A percentile compares a stretch with the other conserved stretches of the same genome.
phyloP scores from a whole-genome alignment of 1,140 invertebrate genomes.

The Drosophila funebris region DNA sequence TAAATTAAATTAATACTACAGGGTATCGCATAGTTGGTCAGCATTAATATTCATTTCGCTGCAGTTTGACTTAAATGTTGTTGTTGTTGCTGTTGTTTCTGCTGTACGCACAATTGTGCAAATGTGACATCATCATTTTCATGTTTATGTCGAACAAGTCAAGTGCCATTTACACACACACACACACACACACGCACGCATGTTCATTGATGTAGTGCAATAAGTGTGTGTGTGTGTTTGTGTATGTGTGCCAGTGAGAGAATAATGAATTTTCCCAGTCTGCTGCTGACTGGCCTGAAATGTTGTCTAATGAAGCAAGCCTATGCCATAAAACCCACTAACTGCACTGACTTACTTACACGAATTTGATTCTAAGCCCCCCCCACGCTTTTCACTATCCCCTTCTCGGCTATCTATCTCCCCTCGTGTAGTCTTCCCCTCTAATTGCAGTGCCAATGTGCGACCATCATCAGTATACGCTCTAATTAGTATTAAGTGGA shows the following conservation, averaged over 20 bases:
- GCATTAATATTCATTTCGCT: background rate
- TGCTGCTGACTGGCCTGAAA: slow-evolving; percentile 75
- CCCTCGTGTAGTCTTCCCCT: background rate
- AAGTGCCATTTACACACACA: slow-evolving; percentile 71
- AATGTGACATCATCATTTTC: slow-evolving; percentile 81
- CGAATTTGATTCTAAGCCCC: slow-evolving; percentile 51
- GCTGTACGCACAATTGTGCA: slow-evolving; percentile 78
- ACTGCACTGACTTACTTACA: slow-evolving; percentile 72
- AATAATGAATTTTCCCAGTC: slow-evolving; percentile 73
- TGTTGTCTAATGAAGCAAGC: slow-evolving; percentile 75
- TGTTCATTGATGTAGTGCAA: slow-evolving; percentile 38
- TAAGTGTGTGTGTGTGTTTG: slow-evolving; percentile 25
- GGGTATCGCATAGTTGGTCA: slow-evolving; percentile 1
- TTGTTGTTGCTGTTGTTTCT: slow-evolving; percentile 43
- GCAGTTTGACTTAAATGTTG: slow-evolving; percentile 35
- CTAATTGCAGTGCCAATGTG: slow-evolving; percentile 50
- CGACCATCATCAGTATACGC: slow-evolving; percentile 43
- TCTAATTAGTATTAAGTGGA: slow-evolving; percentile 80
- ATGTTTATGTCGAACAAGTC: slow-evolving; percentile 80
- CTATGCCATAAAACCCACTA: slow-evolving; percentile 74
- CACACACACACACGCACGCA: slow-evolving; percentile 38
- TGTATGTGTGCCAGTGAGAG: slow-evolving; percentile 32
- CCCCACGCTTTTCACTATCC: background rate
- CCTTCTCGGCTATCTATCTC: background rate
- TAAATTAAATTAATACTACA: too few species aligned